Evolutionary conservation across 1,140 invertebrate species (phyloP).

Genomic region (Drosophila prosaltans): DNA sequence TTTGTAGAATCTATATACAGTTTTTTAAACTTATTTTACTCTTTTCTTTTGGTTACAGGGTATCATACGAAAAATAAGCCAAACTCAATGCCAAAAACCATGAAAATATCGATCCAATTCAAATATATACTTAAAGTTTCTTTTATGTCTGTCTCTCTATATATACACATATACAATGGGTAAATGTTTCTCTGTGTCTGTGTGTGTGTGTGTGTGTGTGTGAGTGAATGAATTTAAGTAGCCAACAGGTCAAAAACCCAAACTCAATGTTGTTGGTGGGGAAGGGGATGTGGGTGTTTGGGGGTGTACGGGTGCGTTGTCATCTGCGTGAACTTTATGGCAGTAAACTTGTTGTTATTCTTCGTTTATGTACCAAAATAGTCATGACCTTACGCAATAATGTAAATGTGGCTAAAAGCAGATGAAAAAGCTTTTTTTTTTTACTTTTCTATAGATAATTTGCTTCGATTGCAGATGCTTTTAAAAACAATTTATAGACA

Average conservation of each 20-base stretch:
- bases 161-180: background rate
- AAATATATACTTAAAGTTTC: conserved; percentile 13
- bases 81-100: conserved; percentile 58
- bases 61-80: conserved; percentile 18
- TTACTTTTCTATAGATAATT: no score
- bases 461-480: no score
- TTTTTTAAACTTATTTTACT: no score
- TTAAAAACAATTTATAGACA: no score
- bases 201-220: conserved; percentile 12
- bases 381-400: conserved; percentile 9
- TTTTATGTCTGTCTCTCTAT: conserved; percentile 3
- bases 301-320: background rate
- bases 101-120: conserved; percentile 12
- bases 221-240: background rate
- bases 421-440: no score
- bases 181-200: background rate
- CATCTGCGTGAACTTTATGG: conserved; percentile 9
- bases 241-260: conserved; percentile 11
- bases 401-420: background rate
- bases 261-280: background rate
- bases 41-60: no score
- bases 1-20: no score
- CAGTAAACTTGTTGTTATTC: conserved; percentile 5
- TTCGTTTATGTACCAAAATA: background rate
- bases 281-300: background rate